Conservation (phyloP, 2,797 vertebrate species). For the Hephaestus fuliginosus region DNA sequence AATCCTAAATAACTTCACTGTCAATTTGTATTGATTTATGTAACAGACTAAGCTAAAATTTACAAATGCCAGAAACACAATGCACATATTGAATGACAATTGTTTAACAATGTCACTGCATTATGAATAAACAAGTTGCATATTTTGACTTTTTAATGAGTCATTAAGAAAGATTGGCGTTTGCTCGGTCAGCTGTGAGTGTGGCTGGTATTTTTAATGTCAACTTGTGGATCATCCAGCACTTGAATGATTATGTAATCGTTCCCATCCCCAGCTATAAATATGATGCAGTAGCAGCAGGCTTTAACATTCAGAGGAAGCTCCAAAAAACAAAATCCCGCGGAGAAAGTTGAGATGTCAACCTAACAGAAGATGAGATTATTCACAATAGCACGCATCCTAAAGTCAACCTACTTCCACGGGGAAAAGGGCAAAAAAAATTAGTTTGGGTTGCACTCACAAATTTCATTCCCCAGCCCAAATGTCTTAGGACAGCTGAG, state of each 20-base stretch:
- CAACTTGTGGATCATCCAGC: constrained; percentile 23
- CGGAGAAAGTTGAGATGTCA: constrained; percentile 31
- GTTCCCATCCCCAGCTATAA: constrained; percentile 48
- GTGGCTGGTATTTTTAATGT: not conserved
- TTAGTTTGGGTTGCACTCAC: constrained; percentile 27
- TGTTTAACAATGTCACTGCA: constrained; percentile 37
- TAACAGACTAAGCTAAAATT: constrained; percentile 42
- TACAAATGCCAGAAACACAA: constrained; percentile 39
- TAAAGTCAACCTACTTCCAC: constrained; percentile 10
- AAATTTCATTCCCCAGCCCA: constrained; percentile 15
- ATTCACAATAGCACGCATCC: constrained; percentile 32
- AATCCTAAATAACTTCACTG: constrained; percentile 22
- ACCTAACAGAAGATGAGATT: constrained; percentile 25
- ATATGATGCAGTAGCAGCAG: constrained; percentile 48
- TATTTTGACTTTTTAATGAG: constrained; percentile 40
- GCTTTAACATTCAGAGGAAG: constrained; percentile 61
- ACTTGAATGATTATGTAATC: constrained; percentile 8
- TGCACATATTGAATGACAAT: constrained; percentile 38
- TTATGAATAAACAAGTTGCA: constrained; percentile 57
- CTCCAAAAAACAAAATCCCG: constrained; percentile 45
- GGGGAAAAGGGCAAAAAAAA: not conserved
- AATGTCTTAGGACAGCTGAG: constrained; percentile 11
- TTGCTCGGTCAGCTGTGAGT: constrained; percentile 9
- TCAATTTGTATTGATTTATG: constrained; percentile 37
- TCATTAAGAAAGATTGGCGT: constrained; percentile 11